phyloP scores from a whole-genome alignment of 53 echinoderm and acorn worm genomes.

The Henricia sp. region DNA sequence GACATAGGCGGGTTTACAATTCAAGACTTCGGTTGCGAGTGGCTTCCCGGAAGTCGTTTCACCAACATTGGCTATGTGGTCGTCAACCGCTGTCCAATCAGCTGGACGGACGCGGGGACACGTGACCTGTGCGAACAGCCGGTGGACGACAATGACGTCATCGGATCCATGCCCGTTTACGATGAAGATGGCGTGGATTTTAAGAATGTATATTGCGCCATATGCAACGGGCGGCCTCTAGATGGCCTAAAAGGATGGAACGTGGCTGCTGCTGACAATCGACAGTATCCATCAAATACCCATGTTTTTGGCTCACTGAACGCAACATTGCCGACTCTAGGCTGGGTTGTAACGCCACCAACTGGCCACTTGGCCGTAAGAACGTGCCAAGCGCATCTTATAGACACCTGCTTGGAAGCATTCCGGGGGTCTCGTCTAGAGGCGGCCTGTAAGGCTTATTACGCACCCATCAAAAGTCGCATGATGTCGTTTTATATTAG shows the following conservation, averaged over 20 bases:
- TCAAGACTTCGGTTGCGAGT: conserved; percentile 21
- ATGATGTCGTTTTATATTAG: neutral
- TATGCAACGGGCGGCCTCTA: conserved; percentile 44
- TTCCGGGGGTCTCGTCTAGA: conserved; percentile 5
- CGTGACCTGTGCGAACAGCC: conserved; percentile 43
- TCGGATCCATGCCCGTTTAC: conserved; percentile 42
- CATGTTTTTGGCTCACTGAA: neutral
- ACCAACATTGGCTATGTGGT: conserved; percentile 34
- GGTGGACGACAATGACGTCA: conserved; percentile 9
- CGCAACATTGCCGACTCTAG: neutral
- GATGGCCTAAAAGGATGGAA: conserved; percentile 43
- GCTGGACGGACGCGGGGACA: conserved; percentile 42
- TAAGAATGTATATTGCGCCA: conserved; percentile 61
- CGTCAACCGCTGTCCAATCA: conserved; percentile 12
- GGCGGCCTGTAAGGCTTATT: conserved; percentile 21
- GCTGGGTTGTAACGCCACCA: conserved; percentile 28
- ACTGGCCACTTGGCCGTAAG: neutral
- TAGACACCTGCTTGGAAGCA: conserved; percentile 20
- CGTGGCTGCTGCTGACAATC: neutral
- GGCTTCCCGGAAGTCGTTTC: conserved; percentile 44
- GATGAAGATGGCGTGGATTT: conserved; percentile 37
- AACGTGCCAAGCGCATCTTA: conserved; percentile 10
- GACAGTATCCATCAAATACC: neutral
- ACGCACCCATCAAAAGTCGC: conserved; percentile 55
- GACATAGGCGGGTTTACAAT: conserved; percentile 1